Evolutionary conservation across 2,797 vertebrate genomes (phyloP).

Genomic region (Pelodytes ibericus): DNA sequence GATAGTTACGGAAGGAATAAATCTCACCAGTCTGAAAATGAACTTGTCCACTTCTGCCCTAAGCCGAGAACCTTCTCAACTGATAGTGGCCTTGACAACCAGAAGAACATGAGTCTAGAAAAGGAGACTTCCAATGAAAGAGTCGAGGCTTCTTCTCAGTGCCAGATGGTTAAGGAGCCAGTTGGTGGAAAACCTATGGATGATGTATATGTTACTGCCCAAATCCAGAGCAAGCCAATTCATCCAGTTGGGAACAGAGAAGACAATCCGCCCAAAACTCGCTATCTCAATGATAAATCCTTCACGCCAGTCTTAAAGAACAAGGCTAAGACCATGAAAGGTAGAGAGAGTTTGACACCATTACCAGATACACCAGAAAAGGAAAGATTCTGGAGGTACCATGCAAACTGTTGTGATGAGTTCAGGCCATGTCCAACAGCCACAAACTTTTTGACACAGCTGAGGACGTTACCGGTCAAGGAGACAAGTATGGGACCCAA

Average conservation of each 20-base stretch:
- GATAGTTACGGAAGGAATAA: neutral
- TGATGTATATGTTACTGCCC: neutral
- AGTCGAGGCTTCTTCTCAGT: neutral
- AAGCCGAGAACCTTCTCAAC: neutral
- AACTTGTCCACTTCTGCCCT: neutral
- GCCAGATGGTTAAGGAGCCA: neutral
- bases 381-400: constrained; percentile 38
- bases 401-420: constrained; percentile 39
- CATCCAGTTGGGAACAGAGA: neutral
- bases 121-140: neutral
- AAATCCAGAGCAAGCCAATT: neutral
- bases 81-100: neutral
- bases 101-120: neutral
- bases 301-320: no score
- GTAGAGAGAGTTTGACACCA: neutral
- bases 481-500: neutral
- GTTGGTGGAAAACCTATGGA: neutral
- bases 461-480: neutral
- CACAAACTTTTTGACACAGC: neutral
- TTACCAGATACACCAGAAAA: neutral
- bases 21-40: neutral
- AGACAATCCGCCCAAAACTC: neutral
- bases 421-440: constrained; percentile 3
- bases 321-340: neutral
- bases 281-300: neutral